These are phyloP conservation scores for Oeneis ivallda DNA, from an alignment of 2,888 invertebrate genomes.

Conservation along the genomic window DNA sequence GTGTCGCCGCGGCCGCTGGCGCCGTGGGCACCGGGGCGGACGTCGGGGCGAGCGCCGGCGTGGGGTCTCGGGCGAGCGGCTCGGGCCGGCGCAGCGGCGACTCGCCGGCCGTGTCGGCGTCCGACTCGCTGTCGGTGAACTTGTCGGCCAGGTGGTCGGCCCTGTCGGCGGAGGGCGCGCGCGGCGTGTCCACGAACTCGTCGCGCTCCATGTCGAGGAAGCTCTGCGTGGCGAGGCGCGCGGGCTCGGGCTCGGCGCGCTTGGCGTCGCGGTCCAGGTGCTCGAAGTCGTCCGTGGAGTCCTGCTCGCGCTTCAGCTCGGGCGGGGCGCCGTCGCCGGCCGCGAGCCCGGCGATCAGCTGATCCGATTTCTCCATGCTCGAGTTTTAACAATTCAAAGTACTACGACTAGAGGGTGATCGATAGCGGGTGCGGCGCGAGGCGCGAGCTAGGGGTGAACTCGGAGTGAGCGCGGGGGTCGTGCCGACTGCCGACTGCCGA, in stretches of 20 bases:
- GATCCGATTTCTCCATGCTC: conserved; percentile 64
- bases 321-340: conserved; percentile 59
- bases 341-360: conserved; percentile 62
- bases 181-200: conserved; percentile 63
- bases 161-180: conserved; percentile 62
- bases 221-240: conserved; percentile 63
- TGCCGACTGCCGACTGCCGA: conserved; percentile 57
- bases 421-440: conserved; percentile 62
- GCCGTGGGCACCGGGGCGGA: conserved; percentile 5
- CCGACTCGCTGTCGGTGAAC: conserved; percentile 82
- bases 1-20: conserved; percentile 30
- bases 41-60: conserved; percentile 59
- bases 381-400: conserved; percentile 41
- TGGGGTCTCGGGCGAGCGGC: conserved; percentile 40
- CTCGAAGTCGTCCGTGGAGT: conserved; percentile 88
- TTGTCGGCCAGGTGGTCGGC: conserved; percentile 76
- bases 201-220: conserved; percentile 78
- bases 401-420: conserved; percentile 50
- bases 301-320: conserved; percentile 82
- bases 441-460: conserved; percentile 45
- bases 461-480: conserved; percentile 47
- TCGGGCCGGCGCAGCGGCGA: conserved; percentile 70
- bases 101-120: conserved; percentile 74
- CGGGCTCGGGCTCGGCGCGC: conserved; percentile 54
- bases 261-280: conserved; percentile 71